Evolutionary conservation across 30 jellyfish, hydroid and myxozoan species (phyloP), one percentile per base, ranked within the genome.

Genomic region (Cassiopea andromeda): DNA sequence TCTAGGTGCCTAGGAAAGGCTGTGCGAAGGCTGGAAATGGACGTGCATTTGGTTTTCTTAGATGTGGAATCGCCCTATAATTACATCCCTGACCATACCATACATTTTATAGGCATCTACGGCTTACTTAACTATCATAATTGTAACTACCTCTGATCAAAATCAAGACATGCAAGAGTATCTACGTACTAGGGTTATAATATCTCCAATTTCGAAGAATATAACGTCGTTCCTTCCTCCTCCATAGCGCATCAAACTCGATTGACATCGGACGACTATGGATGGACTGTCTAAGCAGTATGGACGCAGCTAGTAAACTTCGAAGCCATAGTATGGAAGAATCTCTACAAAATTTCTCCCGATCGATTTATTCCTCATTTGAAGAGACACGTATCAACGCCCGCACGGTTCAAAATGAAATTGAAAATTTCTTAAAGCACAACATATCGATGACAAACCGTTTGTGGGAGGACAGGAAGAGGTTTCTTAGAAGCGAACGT

Each of bases 241-340:
- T 58, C 79, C 38, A n/a, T 16, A 82, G 97, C 57, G 7, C 73
- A 44, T 19, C 97, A 43, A 38, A 95, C 16, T 82, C 97, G 14
- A 43, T 90, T 2, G 94, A 81, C 66, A 91, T 86, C 57, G 98
- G 97, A 27, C 60, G 93, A 80, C 82, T 94, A 60, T 94, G 98
- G 98, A 94, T 94, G 98, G 95, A 94, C 73, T 94, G 97, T 27
- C 82, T 94, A 54, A 90, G 78, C 44, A 74, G 91, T 1, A 90
- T 90, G 97, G 88, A 91, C 16, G 76, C 96, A 15, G 83, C 97
- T 6, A 67, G 75, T 15, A 90, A 90, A 60, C 49, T 78, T n/a
- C 73, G 97, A 43, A 68, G 83, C 17, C 83, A 45, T 38, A 47
- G 45, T 10, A 70, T 68, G 1, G 98, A 90, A 78, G 94, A 84